Conservation (phyloP, 2,113 vertebrate genomes). For the Peromyscus polionotus region DNA sequence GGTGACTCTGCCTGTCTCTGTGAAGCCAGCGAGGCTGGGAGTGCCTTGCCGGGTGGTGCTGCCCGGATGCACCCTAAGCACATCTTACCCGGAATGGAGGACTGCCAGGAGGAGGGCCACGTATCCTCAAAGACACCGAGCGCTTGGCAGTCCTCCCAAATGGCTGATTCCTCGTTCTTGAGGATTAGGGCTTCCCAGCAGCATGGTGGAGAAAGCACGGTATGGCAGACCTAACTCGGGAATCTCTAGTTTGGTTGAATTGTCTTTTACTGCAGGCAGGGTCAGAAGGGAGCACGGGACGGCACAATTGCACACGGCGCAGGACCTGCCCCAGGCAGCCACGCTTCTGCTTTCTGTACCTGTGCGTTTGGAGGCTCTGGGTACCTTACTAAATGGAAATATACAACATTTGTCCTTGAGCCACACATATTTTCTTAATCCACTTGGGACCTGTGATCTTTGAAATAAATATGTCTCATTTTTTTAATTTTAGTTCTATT, state of each 20-base stretch:
- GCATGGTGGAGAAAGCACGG: background rate
- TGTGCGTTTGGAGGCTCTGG: background rate
- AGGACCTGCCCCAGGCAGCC: background rate
- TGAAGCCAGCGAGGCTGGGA: background rate
- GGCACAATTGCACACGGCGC: too few species aligned
- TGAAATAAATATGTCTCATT: background rate
- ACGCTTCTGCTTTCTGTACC: background rate
- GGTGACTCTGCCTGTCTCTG: background rate
- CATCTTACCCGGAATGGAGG: background rate
- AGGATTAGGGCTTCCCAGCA: background rate
- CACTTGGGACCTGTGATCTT: background rate
- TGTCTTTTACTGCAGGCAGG: background rate
- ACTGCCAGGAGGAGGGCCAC: background rate
- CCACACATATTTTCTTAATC: background rate
- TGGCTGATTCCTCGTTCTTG: background rate
- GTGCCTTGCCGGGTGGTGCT: background rate
- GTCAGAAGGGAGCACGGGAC: background rate
- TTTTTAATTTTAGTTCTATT: background rate
- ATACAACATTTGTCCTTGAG: background rate
- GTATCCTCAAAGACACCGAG: background rate
- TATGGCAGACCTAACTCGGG: fast-evolving
- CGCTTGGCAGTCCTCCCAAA: background rate
- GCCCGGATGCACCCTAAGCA: background rate
- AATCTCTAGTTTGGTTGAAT: background rate
- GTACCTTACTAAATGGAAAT: background rate